phyloP scores from a whole-genome alignment of 1,140 invertebrate genomes.

The Panulirus ornatus region DNA sequence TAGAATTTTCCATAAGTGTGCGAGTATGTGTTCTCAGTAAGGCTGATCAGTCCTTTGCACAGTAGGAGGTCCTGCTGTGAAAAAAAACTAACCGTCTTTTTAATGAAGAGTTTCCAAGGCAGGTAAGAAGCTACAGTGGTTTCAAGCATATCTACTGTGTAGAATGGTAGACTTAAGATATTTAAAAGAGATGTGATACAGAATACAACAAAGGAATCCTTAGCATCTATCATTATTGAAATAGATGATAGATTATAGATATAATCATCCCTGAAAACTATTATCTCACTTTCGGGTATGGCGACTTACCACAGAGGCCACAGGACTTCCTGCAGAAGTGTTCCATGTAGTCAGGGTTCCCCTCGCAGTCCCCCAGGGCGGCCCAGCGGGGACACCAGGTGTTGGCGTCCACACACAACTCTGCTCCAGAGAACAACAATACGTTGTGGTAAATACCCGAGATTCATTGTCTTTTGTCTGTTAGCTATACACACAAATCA shows the following conservation, averaged over 20 bases:
- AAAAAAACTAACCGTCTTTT: too few species aligned
- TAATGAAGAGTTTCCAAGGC: neutral
- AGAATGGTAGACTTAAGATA: neutral
- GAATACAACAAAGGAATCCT: neutral
- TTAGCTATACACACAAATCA: neutral
- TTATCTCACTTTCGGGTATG: too few species aligned
- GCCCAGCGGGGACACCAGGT: slow-evolving; percentile 76
- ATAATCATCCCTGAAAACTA: too few species aligned
- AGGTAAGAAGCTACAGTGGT: neutral
- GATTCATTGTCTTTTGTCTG: neutral
- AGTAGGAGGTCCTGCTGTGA: too few species aligned
- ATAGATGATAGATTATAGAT: too few species aligned
- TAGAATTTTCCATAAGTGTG: too few species aligned
- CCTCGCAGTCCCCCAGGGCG: slow-evolving; percentile 75
- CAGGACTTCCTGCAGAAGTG: slow-evolving; percentile 74
- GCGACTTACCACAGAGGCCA: slow-evolving; percentile 44
- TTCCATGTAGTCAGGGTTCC: slow-evolving; percentile 76
- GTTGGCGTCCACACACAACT: slow-evolving; percentile 75
- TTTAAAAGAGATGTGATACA: too few species aligned
- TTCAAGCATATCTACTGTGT: too few species aligned
- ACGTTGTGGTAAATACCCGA: neutral
- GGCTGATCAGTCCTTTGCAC: too few species aligned
- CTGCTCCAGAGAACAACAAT: neutral
- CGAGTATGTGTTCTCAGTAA: too few species aligned
- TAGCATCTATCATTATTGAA: neutral